phyloP scores from a whole-genome alignment of 1,140 invertebrate genomes.

The Brachionus paranguensis region DNA sequence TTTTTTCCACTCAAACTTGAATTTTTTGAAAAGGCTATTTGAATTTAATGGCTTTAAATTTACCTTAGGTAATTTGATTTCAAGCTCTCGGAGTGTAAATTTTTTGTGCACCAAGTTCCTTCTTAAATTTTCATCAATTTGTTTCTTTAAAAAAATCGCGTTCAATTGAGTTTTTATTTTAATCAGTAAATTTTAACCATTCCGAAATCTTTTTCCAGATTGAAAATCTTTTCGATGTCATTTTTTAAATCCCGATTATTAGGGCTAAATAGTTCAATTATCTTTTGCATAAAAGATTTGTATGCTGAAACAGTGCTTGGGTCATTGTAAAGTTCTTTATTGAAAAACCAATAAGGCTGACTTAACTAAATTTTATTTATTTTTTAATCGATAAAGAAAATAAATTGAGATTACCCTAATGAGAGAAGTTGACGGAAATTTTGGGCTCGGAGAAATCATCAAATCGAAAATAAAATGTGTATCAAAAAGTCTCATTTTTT shows the following conservation, averaged over 20 bases:
- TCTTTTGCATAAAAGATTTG: neutral
- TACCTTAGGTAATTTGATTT: neutral
- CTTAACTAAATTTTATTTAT: neutral
- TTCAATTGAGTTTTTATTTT: neutral
- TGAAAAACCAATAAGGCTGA: conserved; percentile 5
- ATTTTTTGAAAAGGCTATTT: neutral
- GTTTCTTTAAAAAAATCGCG: neutral
- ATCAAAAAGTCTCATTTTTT: neutral
- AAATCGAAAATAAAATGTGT: conserved; percentile 16
- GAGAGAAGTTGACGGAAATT: neutral
- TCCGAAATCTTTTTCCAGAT: conserved; percentile 10
- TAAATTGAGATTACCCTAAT: neutral
- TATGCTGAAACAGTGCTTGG: neutral
- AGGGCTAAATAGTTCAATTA: neutral
- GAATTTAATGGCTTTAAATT: neutral
- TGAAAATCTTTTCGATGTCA: neutral
- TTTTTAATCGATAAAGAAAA: neutral
- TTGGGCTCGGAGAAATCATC: neutral
- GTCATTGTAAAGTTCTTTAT: conserved; percentile 21
- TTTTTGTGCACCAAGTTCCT: conserved; percentile 8
- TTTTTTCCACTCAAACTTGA: conserved; percentile 33
- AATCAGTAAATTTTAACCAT: neutral
- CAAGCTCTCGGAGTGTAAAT: neutral
- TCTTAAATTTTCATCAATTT: conserved; percentile 22
- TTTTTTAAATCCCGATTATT: neutral